Base-by-base conservation (phyloP, 2,113 vertebrate genomes). In the Aegithalos caudatus region DNA sequence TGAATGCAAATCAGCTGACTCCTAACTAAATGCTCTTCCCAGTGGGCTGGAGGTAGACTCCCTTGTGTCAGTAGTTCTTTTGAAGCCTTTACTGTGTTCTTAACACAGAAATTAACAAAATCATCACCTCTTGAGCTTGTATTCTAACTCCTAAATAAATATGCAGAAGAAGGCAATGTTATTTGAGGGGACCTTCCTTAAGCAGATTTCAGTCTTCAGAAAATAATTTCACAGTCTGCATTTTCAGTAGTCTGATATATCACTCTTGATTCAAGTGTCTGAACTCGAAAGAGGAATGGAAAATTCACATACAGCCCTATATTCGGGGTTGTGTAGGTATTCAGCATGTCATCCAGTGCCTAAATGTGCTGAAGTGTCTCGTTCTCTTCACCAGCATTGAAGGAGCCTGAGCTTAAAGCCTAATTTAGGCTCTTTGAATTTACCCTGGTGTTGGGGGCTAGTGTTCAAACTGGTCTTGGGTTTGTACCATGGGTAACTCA, bases 401-500 rank as follows among this genome's bases (percentile, higher is more conserved):
- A 78, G 15, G 14, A 82, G 11, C n/a, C 37, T 62, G 29, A 28
- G 7, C 45, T 90, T 28, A n/a, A 54, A 81, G 33, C 17, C 29
- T 76, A 16, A 54, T 54, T 71, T 35, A 42, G 35, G 8, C 38
- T 86, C 23, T 88, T 71, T 50, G 23, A 88, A 54, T 92, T 91
- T 79, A 29, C 23, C 19, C 23, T 76, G 18, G 13, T 2, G 0
- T 6, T 76, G 14, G 6, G 28, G 23, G 12, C 45, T 70, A 5
- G 5, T 48, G 10, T 71, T 58, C 4, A 35, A 35, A 22, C 13
- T 7, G 3, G 2, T 27, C 6, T 40, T 72, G 18, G 2, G 1
- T 80, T 92, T 92, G 35, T 82, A 20, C 28, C 14, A 5, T 62
- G 45, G 58, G 3, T 79, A 61, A 50, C 28, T 72, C 44, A 66